Evolutionary conservation across 1,140 invertebrate species (phyloP), one percentile per base, ranked within the genome.

Genomic region (Bombus polaris): DNA sequence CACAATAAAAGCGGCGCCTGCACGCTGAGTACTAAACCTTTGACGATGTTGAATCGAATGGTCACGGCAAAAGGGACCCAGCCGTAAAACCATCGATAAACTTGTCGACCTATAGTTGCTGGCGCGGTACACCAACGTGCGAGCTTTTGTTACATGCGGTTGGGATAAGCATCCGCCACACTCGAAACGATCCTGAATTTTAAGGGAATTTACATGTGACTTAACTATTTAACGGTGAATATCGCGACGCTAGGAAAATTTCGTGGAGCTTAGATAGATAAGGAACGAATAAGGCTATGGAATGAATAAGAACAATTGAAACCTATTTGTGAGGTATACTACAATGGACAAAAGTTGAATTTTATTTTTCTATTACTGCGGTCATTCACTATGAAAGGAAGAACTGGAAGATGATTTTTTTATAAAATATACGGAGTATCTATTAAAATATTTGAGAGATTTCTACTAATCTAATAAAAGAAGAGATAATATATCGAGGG

Each of bases 71-170:
- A 77, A 89, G 84, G 59, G 84, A 77, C 65, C 62, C 15, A 72
- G 66, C 77, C 85, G 72, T 89, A 89, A 89, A 89, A 89, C 72
- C 66, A 89, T 89, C 87, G 87, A 87, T 89, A 87, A 73, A 76
- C 80, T 71, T 72, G 80, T 83, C 80, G 80, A 59, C 68, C 84
- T 39, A 42, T 44, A 74, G 44, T 81, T 74, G 12, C 59, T 37
- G 28, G 53, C 77, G 39, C 68, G 83, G 39, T 74, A 74, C 77
- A 28, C 28, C 44, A 35, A 68, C 62, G 18, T 44, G 37, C 53
- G 13, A 53, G 42, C 53, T 74, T 81, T 73, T 85, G 83, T 85
- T 78, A 73, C 42, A 42, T 70, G 44, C 28, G 10, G n/a, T 10
- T 8, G 2, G n/a, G 28, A 32, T 72, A 44, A 18, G 35, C 35